These are phyloP conservation scores for Hippocampus mohnikei DNA, from an alignment of 2,113 vertebrate species.

Conservation along the genomic window DNA sequence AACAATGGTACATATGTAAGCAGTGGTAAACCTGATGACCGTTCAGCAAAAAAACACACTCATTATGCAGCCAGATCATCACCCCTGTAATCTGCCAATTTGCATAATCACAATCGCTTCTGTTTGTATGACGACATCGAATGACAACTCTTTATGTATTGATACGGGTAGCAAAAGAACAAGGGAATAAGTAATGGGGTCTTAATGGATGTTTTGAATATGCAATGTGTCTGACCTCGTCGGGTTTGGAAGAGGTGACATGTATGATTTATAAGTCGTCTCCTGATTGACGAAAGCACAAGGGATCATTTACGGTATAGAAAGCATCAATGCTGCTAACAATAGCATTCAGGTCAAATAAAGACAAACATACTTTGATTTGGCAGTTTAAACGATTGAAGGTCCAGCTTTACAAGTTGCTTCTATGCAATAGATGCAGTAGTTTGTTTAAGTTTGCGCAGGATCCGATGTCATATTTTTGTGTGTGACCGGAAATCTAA, in stretches of 20 bases:
- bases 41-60: slow-evolving; percentile 61
- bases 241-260: slow-evolving; percentile 44
- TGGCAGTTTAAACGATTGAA: too few species aligned
- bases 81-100: slow-evolving; percentile 40
- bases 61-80: slow-evolving; percentile 66
- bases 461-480: slow-evolving; percentile 61
- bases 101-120: slow-evolving; percentile 60
- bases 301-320: slow-evolving; percentile 63
- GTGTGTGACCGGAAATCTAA: slow-evolving; percentile 64
- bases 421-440: slow-evolving; percentile 11
- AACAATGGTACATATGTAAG: slow-evolving; percentile 62
- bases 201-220: slow-evolving; percentile 68
- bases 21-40: slow-evolving; percentile 52
- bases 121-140: slow-evolving; percentile 61
- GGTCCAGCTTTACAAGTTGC: background rate
- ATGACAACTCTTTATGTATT: slow-evolving; percentile 50
- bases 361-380: too few species aligned
- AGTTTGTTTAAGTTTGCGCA: slow-evolving; percentile 43
- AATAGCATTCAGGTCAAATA: slow-evolving; percentile 43
- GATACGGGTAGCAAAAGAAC: slow-evolving; percentile 32
- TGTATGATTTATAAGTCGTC: slow-evolving; percentile 72
- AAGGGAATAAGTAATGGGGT: slow-evolving; percentile 34
- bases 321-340: slow-evolving; percentile 45
- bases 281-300: slow-evolving; percentile 67
- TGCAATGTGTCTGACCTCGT: slow-evolving; percentile 67